phyloP scores from a whole-genome alignment of 2,113 vertebrate genomes.

The Brachypteracias leptosomus region DNA sequence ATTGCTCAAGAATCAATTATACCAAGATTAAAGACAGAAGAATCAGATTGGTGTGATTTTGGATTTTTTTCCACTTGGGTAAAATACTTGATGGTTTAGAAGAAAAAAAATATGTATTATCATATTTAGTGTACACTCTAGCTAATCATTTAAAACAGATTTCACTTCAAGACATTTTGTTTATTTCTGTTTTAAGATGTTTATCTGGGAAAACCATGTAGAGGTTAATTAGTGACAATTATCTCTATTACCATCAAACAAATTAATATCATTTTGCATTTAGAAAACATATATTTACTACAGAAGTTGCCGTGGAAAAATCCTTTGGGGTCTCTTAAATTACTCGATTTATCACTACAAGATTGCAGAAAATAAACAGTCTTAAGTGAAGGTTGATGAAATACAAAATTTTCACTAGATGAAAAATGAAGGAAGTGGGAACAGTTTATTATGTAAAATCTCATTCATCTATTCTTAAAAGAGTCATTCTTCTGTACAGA shows the following conservation, averaged over 20 bases:
- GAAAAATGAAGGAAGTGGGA: neutral
- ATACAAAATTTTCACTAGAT: neutral
- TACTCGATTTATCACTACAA: neutral
- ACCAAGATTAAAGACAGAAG: neutral
- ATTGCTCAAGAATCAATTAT: neutral
- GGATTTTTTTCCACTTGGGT: neutral
- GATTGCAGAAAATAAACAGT: neutral
- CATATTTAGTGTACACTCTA: neutral
- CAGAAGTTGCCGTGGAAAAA: constrained; percentile 9
- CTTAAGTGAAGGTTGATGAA: neutral
- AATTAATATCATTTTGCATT: constrained; percentile 31
- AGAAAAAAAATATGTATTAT: neutral
- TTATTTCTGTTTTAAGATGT: constrained; percentile 12
- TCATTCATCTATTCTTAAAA: neutral
- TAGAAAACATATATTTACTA: constrained; percentile 7
- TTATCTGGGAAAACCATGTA: neutral
- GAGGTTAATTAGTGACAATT: constrained; percentile 38
- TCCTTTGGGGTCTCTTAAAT: neutral
- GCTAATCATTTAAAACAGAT: neutral
- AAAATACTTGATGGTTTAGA: neutral
- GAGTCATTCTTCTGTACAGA: neutral
- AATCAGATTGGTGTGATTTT: neutral
- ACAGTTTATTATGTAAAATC: neutral
- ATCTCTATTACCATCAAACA: constrained; percentile 7
- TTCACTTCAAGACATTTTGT: neutral